Conservation (phyloP, 2,888 invertebrate species). For the Drosophila meridiana region DNA sequence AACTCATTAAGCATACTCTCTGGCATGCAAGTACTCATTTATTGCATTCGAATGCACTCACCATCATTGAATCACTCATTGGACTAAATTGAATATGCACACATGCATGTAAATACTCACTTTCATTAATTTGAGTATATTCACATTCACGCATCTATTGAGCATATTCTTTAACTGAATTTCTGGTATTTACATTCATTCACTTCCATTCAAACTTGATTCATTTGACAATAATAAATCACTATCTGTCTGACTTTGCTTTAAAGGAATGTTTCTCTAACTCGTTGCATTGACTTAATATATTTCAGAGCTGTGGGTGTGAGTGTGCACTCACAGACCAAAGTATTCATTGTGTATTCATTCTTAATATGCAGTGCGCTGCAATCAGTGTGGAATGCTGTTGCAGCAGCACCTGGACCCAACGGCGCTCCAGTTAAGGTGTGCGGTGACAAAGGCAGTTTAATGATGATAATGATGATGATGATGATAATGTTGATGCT, state of each 20-base stretch:
- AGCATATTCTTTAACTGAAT: not conserved
- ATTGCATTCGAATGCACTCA: not conserved
- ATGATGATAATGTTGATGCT: slow-evolving; percentile 46
- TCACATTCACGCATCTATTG: no score
- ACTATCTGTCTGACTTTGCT: not conserved
- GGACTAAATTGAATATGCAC: no score
- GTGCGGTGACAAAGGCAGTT: slow-evolving; percentile 64
- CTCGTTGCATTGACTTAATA: not conserved
- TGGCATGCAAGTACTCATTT: no score
- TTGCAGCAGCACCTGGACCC: slow-evolving; percentile 12
- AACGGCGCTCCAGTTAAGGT: slow-evolving; percentile 20
- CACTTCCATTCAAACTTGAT: not conserved
- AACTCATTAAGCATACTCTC: not conserved
- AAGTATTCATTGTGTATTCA: slow-evolving; percentile 17
- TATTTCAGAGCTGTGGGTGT: not conserved
- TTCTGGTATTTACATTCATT: not conserved
- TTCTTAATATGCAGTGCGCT: slow-evolving; percentile 1
- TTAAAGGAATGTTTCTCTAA: not conserved
- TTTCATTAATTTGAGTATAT: no score
- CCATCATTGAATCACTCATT: no score
- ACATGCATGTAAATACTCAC: no score
- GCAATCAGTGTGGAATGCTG: slow-evolving; percentile 21
- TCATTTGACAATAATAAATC: not conserved
- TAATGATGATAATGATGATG: slow-evolving; percentile 68
- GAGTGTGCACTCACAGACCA: not conserved